Conservation (phyloP, 2,888 invertebrate species). For the Rambutsinella grinnellia region DNA sequence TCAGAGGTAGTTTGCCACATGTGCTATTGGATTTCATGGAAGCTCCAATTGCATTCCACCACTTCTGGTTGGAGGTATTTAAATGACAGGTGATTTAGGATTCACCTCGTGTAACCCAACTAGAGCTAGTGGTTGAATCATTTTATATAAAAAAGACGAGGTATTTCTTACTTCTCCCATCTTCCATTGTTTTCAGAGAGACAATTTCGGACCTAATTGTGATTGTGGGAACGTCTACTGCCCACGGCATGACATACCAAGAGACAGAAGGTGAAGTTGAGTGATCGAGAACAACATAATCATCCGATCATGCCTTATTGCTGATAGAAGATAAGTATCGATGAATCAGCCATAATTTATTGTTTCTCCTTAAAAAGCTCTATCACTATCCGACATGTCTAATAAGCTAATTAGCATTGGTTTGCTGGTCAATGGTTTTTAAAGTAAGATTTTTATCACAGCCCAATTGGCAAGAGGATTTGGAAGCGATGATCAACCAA, state of each 20-base stretch:
- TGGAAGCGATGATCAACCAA: no score
- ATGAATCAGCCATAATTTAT: conserved; percentile 17
- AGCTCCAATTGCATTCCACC: no score
- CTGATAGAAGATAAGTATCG: not conserved
- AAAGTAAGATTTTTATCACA: no score
- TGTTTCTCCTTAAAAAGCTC: not conserved
- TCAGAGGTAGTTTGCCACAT: conserved; percentile 26
- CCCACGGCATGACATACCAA: not conserved
- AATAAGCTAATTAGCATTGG: no score
- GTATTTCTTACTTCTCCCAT: not conserved
- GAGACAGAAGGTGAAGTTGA: conserved; percentile 33
- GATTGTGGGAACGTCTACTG: not conserved
- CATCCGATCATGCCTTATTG: not conserved
- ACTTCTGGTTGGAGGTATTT: not conserved
- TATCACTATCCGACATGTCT: no score
- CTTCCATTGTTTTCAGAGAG: conserved; percentile 17
- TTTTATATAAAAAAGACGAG: no score
- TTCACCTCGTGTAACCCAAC: conserved; percentile 24
- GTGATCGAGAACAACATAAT: conserved; percentile 28
- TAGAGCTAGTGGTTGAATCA: not conserved
- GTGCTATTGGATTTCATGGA: no score
- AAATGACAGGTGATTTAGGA: conserved; percentile 22
- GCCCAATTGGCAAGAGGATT: no score
- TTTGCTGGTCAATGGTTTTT: no score
- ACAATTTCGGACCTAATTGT: conserved; percentile 23